These are phyloP conservation scores for Cardiocondyla obscurior DNA, from an alignment of 1,140 invertebrate genomes.

Conservation along the genomic window DNA sequence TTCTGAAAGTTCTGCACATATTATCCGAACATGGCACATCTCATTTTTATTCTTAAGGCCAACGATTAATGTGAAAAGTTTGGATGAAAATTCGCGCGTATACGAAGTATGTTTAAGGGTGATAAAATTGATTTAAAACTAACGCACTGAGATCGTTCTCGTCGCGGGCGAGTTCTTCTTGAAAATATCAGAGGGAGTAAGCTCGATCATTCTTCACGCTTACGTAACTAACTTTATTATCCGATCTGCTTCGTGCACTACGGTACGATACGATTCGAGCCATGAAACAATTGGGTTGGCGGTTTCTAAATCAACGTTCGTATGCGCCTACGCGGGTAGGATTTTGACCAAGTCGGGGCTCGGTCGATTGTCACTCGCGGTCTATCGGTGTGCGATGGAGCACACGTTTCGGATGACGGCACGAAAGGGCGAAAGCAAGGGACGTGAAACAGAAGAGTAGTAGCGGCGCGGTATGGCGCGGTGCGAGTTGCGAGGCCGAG, in stretches of 20 bases:
- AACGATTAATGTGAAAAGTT: not conserved
- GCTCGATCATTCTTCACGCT: conserved; percentile 8
- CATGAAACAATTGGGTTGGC: conserved; percentile 32
- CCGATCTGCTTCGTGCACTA: not conserved
- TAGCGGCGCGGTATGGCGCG: not conserved
- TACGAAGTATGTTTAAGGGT: not conserved
- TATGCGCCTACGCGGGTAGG: conserved; percentile 35
- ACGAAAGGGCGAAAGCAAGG: conserved; percentile 49
- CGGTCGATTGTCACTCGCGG: conserved; percentile 63
- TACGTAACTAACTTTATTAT: conserved; percentile 42
- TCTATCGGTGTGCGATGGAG: conserved; percentile 61
- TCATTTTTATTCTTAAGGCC: not conserved
- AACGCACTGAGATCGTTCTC: not conserved
- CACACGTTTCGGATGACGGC: conserved; percentile 56
- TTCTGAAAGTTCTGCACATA: not conserved
- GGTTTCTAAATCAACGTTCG: conserved; percentile 41
- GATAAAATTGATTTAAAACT: not conserved
- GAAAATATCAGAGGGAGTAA: not conserved
- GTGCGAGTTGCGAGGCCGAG: conserved; percentile 37
- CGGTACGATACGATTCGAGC: not conserved
- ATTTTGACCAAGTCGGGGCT: conserved; percentile 50
- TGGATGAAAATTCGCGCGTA: too few relatives aligned
- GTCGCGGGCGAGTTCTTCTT: not conserved
- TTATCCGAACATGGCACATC: not conserved
- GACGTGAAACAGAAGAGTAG: conserved; percentile 13